Evolutionary conservation across 2,113 vertebrate species (phyloP).

Genomic region (Bubo bubo): DNA sequence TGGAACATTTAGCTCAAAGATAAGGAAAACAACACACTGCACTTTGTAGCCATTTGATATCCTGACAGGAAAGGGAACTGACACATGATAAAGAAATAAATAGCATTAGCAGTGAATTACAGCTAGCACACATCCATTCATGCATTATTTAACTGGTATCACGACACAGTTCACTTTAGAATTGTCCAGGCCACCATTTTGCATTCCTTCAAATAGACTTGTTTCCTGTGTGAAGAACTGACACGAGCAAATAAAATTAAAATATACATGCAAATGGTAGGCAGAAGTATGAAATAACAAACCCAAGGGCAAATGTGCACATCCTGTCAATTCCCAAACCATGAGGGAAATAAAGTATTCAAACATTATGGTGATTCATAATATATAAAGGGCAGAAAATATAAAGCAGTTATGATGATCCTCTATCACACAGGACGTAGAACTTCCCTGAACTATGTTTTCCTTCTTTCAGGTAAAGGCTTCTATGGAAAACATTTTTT

Average conservation of each 20-base stretch:
- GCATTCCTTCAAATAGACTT: neutral
- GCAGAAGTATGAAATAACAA: constrained; percentile 26
- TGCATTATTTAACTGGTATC: constrained; percentile 28
- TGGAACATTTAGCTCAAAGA: constrained; percentile 40
- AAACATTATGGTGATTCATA: neutral
- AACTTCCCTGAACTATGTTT: neutral
- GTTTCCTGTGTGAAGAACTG: neutral
- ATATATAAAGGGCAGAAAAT: neutral
- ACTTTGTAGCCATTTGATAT: constrained; percentile 58
- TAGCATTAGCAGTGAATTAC: neutral
- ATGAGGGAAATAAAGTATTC: neutral
- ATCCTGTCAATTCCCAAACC: neutral
- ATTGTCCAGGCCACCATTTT: constrained; percentile 32
- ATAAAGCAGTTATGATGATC: neutral
- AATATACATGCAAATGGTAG: neutral
- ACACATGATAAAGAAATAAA: constrained; percentile 30
- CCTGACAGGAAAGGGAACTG: constrained; percentile 51
- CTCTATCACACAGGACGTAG: neutral
- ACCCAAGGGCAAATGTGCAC: constrained; percentile 9
- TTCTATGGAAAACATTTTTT: neutral
- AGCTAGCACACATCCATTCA: neutral
- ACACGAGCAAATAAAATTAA: neutral
- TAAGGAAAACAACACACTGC: neutral
- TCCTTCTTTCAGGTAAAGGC: neutral
- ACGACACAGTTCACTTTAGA: neutral